A percentile compares a stretch with the other conserved stretches of the same genome.
Evolutionary conservation across 2,888 invertebrate genomes (phyloP).

Genomic region (Agriopis leucophaearia): DNA sequence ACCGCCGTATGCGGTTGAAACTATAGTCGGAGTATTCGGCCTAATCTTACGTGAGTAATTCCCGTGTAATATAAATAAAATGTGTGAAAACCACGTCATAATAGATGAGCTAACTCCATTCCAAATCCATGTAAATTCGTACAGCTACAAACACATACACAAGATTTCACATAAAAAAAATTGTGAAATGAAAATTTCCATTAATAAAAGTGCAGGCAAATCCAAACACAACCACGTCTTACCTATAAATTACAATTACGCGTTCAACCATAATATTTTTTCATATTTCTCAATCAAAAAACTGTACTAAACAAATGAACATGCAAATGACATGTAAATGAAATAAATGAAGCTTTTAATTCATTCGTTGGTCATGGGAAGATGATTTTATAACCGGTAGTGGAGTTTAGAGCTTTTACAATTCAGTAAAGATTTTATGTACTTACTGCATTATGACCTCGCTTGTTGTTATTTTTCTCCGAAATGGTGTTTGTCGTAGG

Average conservation of each 20-base stretch:
- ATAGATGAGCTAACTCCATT: no score
- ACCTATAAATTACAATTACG: not conserved
- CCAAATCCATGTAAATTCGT: no score
- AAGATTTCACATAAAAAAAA: no score
- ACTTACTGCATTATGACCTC: not conserved
- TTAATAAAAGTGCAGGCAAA: no score
- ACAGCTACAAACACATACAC: no score
- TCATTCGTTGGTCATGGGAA: constrained; percentile 30
- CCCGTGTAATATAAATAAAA: no score
- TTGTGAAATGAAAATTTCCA: no score
- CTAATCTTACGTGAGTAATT: no score
- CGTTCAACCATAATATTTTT: constrained; percentile 17
- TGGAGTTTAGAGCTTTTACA: constrained; percentile 2
- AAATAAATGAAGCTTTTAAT: constrained; percentile 32
- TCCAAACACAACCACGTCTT: no score
- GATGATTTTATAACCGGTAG: constrained; percentile 17
- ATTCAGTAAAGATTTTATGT: constrained; percentile 10
- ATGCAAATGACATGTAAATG: constrained; percentile 34
- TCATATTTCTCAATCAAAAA: constrained; percentile 22
- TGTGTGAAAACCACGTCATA: no score
- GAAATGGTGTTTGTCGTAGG: not conserved
- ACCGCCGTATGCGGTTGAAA: no score
- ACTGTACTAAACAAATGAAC: constrained; percentile 24
- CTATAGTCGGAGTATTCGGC: no score
- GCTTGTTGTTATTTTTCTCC: not conserved